phyloP scores from a whole-genome alignment of 2,888 invertebrate genomes.

The Leistus spinibarbis region DNA sequence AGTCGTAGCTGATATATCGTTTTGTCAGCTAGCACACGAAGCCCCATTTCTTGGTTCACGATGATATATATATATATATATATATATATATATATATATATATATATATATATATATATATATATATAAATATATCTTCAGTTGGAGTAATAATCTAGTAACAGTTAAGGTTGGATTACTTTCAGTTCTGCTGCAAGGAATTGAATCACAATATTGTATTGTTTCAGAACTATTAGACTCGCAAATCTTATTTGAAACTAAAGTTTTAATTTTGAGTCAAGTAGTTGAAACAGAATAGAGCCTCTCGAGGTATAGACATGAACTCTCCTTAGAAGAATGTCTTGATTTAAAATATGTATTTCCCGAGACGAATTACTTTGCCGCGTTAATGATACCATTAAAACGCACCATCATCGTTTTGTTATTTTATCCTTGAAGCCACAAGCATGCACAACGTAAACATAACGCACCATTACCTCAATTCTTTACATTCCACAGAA shows the following conservation, averaged over 20 bases:
- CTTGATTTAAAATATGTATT: too few species aligned
- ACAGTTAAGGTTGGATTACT: not conserved
- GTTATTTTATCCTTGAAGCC: too few species aligned
- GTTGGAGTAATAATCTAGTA: not conserved
- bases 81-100: conserved; percentile 8
- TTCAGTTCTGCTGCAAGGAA: not conserved
- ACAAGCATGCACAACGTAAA: not conserved
- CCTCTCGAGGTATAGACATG: too few species aligned
- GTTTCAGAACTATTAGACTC: too few species aligned
- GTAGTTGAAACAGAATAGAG: too few species aligned
- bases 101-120: conserved; percentile 9
- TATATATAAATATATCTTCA: not conserved
- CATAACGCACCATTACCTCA: conserved; percentile 5
- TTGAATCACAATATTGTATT: too few species aligned
- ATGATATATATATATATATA: not conserved
- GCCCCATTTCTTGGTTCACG: not conserved
- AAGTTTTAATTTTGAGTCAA: too few species aligned
- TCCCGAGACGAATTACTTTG: too few species aligned
- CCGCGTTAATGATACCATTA: not conserved
- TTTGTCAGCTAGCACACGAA: not conserved
- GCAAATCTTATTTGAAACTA: too few species aligned
- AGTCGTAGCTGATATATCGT: not conserved
- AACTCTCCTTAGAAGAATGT: too few species aligned
- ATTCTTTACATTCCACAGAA: not conserved
- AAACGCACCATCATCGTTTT: too few species aligned